Evolutionary conservation across 2,888 invertebrate species (phyloP).

Genomic region (Cantharis nigra): DNA sequence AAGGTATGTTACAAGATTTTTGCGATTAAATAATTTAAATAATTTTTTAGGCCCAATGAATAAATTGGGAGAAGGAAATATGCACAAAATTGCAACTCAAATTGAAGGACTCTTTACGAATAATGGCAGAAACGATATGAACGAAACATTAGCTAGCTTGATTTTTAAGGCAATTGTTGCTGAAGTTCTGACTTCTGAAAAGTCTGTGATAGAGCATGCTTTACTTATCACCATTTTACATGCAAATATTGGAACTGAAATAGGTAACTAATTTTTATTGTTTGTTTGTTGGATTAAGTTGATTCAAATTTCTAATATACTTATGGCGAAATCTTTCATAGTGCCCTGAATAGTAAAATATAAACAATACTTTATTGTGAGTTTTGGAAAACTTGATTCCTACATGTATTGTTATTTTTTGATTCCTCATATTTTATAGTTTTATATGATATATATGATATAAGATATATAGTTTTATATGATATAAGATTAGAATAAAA

Average conservation of each 20-base stretch:
- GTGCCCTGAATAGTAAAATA: too few species aligned
- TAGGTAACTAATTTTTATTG: constrained; percentile 63
- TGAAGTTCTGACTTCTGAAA: constrained; percentile 67
- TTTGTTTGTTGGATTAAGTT: too few species aligned
- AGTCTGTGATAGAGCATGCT: constrained; percentile 82
- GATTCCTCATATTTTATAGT: too few species aligned
- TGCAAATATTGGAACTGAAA: constrained; percentile 88
- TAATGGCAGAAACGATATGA: constrained; percentile 84
- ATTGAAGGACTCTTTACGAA: constrained; percentile 79
- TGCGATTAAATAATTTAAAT: background rate
- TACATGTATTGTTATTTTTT: too few species aligned
- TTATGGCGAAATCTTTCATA: too few species aligned
- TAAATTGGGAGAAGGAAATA: constrained; percentile 83
- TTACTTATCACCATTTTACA: constrained; percentile 83
- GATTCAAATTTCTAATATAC: too few species aligned
- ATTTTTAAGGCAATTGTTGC: constrained; percentile 72
- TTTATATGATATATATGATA: too few species aligned
- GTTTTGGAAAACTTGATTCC: too few species aligned
- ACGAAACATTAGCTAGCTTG: constrained; percentile 71
- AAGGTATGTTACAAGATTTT: constrained; percentile 63
- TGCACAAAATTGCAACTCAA: constrained; percentile 79
- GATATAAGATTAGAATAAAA: too few species aligned
- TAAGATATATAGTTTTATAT: too few species aligned
- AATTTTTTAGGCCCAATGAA: constrained; percentile 69
- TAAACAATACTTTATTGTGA: too few species aligned